Conservation (phyloP, 2,113 vertebrate species). For the Thymallus thymallus region DNA sequence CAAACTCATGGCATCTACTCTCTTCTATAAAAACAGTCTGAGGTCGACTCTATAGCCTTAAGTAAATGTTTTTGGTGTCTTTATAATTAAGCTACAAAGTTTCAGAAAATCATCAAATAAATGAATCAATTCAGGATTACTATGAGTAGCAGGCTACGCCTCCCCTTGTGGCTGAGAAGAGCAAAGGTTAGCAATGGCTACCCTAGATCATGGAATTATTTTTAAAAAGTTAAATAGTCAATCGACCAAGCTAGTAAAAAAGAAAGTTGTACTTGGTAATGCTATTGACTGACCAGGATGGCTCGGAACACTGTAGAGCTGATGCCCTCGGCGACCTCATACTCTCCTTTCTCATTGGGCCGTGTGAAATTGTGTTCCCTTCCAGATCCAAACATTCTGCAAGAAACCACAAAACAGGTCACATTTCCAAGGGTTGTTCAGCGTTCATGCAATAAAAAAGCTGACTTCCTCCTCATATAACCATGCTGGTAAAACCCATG, state of each 20-base stretch:
- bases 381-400: conserved; percentile 98
- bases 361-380: conserved; percentile 98
- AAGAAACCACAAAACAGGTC: conserved; percentile 17
- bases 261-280: neutral
- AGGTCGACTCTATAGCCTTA: too few species aligned
- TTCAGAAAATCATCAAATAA: neutral
- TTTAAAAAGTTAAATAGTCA: neutral
- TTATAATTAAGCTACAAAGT: neutral
- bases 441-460: neutral
- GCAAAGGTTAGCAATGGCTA: too few species aligned
- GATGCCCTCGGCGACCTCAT: conserved; percentile 96
- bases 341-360: conserved; percentile 98
- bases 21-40: neutral
- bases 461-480: neutral
- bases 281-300: conserved; percentile 85
- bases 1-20: neutral
- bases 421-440: conserved; percentile 12
- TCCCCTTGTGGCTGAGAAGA: too few species aligned
- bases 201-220: neutral
- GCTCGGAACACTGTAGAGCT: conserved; percentile 97
- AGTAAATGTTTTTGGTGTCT: neutral
- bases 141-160: neutral
- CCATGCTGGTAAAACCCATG: neutral
- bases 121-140: neutral
- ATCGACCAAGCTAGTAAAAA: neutral